These are phyloP conservation scores for Eumeta japonica DNA, from an alignment of 1,140 invertebrate species.

Conservation along the genomic window DNA sequence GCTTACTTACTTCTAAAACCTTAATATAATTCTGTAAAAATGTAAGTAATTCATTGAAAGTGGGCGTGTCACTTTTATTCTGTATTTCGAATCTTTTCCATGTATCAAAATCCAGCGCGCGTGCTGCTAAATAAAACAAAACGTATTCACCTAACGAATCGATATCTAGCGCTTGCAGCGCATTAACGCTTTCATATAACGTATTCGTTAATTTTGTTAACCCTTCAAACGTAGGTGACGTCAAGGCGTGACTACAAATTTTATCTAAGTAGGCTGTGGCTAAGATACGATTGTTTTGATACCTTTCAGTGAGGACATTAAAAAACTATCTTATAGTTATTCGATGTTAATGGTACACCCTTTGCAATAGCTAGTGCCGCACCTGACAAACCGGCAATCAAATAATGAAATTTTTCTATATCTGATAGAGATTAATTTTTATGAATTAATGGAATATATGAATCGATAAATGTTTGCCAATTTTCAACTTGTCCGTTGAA, in stretches of 20 bases:
- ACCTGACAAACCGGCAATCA: not conserved
- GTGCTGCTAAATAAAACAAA: not conserved
- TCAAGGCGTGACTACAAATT: not conserved
- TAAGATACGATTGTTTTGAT: not conserved
- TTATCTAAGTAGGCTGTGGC: not conserved
- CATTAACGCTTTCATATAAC: not conserved
- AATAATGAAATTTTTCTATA: constrained; percentile 1
- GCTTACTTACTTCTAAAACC: not conserved
- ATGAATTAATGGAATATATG: not conserved
- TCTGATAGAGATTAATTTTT: not conserved
- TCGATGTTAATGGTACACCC: not conserved
- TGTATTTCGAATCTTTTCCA: not conserved
- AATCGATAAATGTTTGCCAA: too few relatives aligned
- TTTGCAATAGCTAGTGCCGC: not conserved
- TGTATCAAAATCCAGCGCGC: not conserved
- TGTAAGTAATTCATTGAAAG: not conserved
- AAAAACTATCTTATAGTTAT: not conserved
- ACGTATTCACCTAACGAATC: not conserved
- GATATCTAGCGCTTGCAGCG: not conserved
- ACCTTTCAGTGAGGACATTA: not conserved
- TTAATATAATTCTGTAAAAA: constrained; percentile 1
- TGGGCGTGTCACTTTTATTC: not conserved
- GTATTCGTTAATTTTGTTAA: not conserved
- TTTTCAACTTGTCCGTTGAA: too few relatives aligned
- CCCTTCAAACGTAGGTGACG: not conserved